Conservation (phyloP, 2,113 vertebrate genomes). For the Brachyhypopomus gauderio region DNA sequence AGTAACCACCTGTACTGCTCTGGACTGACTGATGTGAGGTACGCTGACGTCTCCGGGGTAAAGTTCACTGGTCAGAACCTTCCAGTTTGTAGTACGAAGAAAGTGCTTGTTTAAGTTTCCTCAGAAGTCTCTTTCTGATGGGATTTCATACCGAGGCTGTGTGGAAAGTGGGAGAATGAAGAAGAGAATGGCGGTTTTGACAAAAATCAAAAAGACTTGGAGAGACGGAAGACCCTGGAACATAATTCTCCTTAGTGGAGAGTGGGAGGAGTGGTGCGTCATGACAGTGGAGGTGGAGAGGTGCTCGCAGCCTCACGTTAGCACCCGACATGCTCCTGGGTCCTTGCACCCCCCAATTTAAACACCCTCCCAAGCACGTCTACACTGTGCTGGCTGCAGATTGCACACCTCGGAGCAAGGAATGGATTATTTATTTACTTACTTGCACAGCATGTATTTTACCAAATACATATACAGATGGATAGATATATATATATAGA, state of each 20-base stretch:
- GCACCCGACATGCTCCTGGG: slow-evolving; percentile 17
- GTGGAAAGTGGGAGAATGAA: no score
- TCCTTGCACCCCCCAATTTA: neutral
- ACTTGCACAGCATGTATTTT: no score
- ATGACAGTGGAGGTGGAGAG: slow-evolving; percentile 10
- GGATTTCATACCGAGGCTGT: no score
- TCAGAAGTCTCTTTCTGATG: no score
- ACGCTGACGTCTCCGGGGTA: no score
- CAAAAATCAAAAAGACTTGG: neutral
- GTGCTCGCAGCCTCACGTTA: slow-evolving; percentile 9
- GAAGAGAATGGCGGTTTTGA: neutral
- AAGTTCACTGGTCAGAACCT: neutral
- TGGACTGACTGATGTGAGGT: neutral
- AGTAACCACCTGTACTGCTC: neutral
- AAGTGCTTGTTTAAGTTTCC: no score
- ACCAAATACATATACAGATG: no score
- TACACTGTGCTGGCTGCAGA: neutral
- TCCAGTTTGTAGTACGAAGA: neutral
- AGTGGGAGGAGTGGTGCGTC: slow-evolving; percentile 33
- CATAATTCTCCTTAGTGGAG: neutral
- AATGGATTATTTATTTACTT: no score
- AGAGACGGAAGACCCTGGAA: neutral
- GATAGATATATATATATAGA: no score
- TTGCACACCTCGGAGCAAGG: neutral
- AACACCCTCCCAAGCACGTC: neutral